phyloP scores from a whole-genome alignment of 2,888 invertebrate species.

The Acleris literana region DNA sequence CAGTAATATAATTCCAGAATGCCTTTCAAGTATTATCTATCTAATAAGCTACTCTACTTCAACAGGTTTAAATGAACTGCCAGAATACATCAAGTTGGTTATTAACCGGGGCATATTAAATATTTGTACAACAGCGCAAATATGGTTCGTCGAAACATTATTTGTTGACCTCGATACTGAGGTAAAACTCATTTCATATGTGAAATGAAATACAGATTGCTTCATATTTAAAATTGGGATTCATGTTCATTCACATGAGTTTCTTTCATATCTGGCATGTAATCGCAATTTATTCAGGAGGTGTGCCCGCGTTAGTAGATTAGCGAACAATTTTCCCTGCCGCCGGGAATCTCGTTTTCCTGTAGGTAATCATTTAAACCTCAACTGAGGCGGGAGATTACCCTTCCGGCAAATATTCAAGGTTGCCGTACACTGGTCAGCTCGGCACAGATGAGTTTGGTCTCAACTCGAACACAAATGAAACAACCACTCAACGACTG shows the following conservation, averaged over 20 bases:
- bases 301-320: neutral
- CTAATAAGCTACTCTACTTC: neutral
- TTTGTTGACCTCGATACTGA: neutral
- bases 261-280: no score
- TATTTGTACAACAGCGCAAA: neutral
- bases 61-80: slow-evolving; percentile 1
- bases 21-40: neutral
- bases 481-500: neutral
- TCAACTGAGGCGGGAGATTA: slow-evolving; percentile 6
- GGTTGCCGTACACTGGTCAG: no score
- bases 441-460: no score
- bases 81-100: neutral
- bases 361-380: slow-evolving; percentile 14
- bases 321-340: neutral
- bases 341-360: neutral
- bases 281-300: neutral
- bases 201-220: slow-evolving; percentile 1
- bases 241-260: neutral
- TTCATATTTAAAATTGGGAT: neutral
- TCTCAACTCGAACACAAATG: no score
- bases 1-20: neutral
- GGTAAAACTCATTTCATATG: neutral
- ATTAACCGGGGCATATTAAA: neutral
- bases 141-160: neutral
- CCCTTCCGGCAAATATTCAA: neutral